Base-by-base conservation (phyloP, 2,113 vertebrate genomes). In the Phycodurus eques region DNA sequence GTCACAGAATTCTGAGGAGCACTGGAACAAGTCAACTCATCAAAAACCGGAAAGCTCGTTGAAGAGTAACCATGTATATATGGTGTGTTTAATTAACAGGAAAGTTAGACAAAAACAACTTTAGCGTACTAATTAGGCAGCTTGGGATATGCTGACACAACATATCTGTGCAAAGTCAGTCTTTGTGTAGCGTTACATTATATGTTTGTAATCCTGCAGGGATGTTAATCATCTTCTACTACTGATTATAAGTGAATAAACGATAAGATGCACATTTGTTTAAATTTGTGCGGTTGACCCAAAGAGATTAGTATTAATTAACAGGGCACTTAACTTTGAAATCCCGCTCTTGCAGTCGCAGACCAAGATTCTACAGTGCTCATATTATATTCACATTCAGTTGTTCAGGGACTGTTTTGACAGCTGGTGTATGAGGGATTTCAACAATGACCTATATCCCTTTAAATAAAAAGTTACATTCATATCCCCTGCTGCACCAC, bases 371-470 rank as follows among this genome's bases (percentile, higher is more conserved):
- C 51, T 39, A 68, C 59, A 80, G 65, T 70, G 22, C 78, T 77
- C 51, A 70, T 80, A 57, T 83, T 33, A 81, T 70, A 56, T 78
- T 51, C 78, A 70, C 78, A 70, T 80, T 73, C 79, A 74, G 74
- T 80, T 85, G 70, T 75, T 62, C 19, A 8, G 76, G 69, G 72
- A 78, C 71, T 79, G 77, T 78, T 80, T 83, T 87, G 79, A 76
- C 80, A 81, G 69, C 64, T 63, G 68, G 68, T 74, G 67, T 69
- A 66, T 43, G 20, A 68, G 74, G 47, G 68, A 67, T 44, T 80
- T 80, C 77, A 66, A 31, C 73, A 70, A 10, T 81, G 79, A 85
- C 84, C 84, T 81, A 85, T 74, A 87, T 85, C 69, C 27, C 20
- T 9, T 75, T 78, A 67, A 76, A 67, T 60, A 66, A 74, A 76